Conservation (phyloP, 2,113 vertebrate species). For the Zootoca vivipara region DNA sequence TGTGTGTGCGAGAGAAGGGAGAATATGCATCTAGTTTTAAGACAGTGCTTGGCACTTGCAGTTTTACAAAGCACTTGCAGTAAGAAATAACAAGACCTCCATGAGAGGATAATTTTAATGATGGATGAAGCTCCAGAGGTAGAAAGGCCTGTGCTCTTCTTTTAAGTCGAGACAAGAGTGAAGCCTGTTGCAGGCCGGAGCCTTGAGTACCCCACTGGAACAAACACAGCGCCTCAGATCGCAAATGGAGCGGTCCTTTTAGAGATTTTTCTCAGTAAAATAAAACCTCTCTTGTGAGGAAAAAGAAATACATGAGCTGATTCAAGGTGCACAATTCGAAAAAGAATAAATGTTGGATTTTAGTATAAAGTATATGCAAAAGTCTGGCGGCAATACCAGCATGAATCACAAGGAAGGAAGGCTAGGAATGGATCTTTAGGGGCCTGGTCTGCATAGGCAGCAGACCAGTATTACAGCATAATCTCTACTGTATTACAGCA, state of each 20-base stretch:
- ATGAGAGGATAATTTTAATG: not conserved
- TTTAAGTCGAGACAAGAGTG: not conserved
- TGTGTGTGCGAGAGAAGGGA: not conserved
- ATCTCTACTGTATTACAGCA: slow-evolving; percentile 27
- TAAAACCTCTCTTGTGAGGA: not conserved
- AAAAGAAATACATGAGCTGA: not conserved
- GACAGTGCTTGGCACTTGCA: not conserved
- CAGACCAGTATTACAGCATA: not conserved
- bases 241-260: not conserved
- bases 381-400: not conserved
- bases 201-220: not conserved
- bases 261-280: not conserved
- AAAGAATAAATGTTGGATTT: not conserved
- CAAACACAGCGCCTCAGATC: not conserved
- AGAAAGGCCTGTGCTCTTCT: not conserved
- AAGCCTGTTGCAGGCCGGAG: not conserved
- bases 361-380: not conserved
- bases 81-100: not conserved
- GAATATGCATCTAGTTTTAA: not conserved
- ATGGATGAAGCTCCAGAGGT: not conserved
- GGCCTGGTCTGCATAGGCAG: not conserved
- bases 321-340: slow-evolving; percentile 3
- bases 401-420: not conserved
- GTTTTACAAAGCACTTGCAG: not conserved
- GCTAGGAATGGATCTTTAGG: slow-evolving; percentile 24